phyloP scores from a whole-genome alignment of 2,888 invertebrate species.

The Andrena bucephala region DNA sequence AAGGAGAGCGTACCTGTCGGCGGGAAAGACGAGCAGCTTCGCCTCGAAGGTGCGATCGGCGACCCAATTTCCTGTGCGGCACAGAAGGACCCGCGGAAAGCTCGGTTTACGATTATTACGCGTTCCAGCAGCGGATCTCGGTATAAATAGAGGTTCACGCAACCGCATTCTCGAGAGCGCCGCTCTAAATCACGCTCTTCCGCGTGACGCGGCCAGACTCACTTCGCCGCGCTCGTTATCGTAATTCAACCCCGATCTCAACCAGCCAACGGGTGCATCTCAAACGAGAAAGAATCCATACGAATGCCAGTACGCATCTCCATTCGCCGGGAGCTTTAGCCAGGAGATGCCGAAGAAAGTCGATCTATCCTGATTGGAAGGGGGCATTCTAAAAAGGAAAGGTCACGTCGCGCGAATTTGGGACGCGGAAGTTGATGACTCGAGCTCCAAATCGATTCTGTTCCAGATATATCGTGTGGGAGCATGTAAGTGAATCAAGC shows the following conservation, averaged over 20 bases:
- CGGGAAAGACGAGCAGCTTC: neutral
- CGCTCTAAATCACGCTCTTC: conserved; percentile 58
- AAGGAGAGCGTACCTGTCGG: conserved; percentile 16
- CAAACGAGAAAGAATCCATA: neutral
- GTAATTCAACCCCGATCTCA: conserved; percentile 55
- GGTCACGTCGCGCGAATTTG: neutral
- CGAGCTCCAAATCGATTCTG: neutral
- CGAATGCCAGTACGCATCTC: neutral
- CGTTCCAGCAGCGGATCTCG: conserved; percentile 39
- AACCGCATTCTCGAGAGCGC: conserved; percentile 32
- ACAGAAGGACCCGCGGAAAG: conserved; percentile 30
- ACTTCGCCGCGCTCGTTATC: conserved; percentile 50
- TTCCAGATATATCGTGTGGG: neutral
- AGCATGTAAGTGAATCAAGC: too few relatives aligned
- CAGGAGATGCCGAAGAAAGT: conserved; percentile 10
- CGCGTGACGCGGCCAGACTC: conserved; percentile 45
- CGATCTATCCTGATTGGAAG: neutral
- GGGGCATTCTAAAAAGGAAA: neutral
- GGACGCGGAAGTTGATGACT: conserved; percentile 8
- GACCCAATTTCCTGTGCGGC: conserved; percentile 50
- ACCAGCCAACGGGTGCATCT: too few relatives aligned
- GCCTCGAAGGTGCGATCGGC: neutral
- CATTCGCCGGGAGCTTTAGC: neutral
- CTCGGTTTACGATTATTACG: conserved; percentile 66
- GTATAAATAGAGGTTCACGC: conserved; percentile 56